Percentiles rank a stretch among this genome's conserved stretches.
Evolutionary conservation across 2,888 invertebrate genomes (phyloP).

Genomic region (Rotaria macrura): DNA sequence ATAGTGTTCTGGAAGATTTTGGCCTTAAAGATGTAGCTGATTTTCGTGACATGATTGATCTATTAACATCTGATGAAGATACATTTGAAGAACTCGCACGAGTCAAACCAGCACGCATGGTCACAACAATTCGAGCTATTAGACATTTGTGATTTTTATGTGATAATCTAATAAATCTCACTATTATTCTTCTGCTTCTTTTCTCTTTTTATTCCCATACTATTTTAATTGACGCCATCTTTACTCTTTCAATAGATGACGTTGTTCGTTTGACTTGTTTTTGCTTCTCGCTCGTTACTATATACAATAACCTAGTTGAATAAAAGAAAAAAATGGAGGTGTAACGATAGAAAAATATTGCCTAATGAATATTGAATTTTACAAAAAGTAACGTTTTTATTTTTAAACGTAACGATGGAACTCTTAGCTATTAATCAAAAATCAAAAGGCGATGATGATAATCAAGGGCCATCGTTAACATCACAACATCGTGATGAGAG

Average conservation of each 20-base stretch:
- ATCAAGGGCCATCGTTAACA: conserved; percentile 47
- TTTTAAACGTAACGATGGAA: conserved; percentile 19
- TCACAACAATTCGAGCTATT: conserved; percentile 67
- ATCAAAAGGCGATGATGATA: conserved; percentile 43
- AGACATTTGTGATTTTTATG: conserved; percentile 55
- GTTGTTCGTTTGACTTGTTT: background rate
- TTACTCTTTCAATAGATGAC: background rate
- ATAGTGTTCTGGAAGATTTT: conserved; percentile 70
- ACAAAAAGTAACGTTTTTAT: background rate
- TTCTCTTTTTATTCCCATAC: background rate
- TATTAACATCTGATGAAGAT: conserved; percentile 61
- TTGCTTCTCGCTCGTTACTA: background rate
- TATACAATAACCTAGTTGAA: background rate
- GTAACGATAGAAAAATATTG: background rate
- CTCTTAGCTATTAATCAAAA: conserved; percentile 32
- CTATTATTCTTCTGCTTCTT: background rate
- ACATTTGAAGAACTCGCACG: conserved; percentile 60
- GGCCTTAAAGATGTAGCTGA: conserved; percentile 63
- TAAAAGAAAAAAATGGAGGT: background rate
- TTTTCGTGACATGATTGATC: conserved; percentile 59
- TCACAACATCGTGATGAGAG: conserved; percentile 62
- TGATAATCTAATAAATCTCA: background rate
- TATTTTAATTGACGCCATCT: background rate
- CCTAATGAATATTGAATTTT: background rate
- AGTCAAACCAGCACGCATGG: conserved; percentile 62